Evolutionary conservation across 1,140 invertebrate species (phyloP), one percentile per base, ranked within the genome.

Genomic region (Heliconius hermathena): DNA sequence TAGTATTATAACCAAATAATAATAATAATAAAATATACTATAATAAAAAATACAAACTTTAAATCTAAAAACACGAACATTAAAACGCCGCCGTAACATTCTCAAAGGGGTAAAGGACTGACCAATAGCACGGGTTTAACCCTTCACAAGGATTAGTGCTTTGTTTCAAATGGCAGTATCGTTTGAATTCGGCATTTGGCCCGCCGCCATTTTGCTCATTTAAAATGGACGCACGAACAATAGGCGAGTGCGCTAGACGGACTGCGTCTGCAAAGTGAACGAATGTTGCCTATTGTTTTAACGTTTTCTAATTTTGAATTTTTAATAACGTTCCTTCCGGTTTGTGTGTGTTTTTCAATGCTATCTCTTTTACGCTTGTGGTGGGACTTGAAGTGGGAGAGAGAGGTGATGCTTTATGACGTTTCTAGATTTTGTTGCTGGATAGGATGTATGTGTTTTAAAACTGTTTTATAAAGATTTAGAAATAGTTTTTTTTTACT

Each of bases 211-310:
- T 91, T 94, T 93, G 92, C 90, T 93, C 91, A 93, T 93, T 93
- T 93, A 93, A 93, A 94, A 94, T 93, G 93, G 92, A 93, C 93
- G 93, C 83, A 86, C 83, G 85, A 87, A 94, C 92, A 94, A 93
- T 93, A 87, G 88, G 87, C 71, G 73, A 82, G 78, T 86, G 77
- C 79, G 82, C 85, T 87, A 89, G 88, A 87, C 87, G 88, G 89
- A 86, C 89, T 87, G 80, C 83, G 88, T 84, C 88, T 87, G 82
- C 87, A 82, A 84, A 86, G 82, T 83, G 88, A 88, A 89, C 88
- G 87, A 92, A 90, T 89, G 87, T 88, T 84, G 82, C 84, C 82
- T 84, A 89, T 93, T 92, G 91, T 91, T 91, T 92, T 91, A 90
- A 57, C 82, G 87, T 88, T 89, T 91, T 91, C 88, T 89, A 89